These are phyloP conservation scores for Caenorhabditis drosophilae DNA, from an alignment of 2,888 invertebrate species.

Conservation along the genomic window DNA sequence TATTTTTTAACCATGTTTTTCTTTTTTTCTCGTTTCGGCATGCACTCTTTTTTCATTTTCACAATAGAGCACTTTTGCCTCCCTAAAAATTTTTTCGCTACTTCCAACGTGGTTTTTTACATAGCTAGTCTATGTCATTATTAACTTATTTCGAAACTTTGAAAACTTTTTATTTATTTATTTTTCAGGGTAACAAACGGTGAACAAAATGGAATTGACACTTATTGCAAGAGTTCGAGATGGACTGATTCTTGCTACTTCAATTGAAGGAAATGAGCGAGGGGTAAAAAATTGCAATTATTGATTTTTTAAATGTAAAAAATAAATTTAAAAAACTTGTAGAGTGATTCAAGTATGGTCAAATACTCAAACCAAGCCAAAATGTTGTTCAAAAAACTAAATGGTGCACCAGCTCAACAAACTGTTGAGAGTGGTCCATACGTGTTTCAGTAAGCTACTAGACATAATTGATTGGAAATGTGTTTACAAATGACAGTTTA, in stretches of 20 bases:
- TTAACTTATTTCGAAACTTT: background rate
- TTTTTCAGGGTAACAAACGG: too few relatives aligned
- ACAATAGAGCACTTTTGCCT: slow-evolving; percentile 18
- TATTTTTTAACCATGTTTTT: too few relatives aligned
- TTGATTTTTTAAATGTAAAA: background rate
- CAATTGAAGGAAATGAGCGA: slow-evolving; percentile 83
- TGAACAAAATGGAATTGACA: slow-evolving; percentile 86
- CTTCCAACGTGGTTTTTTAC: slow-evolving; percentile 24
- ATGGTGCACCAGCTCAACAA: slow-evolving; percentile 87
- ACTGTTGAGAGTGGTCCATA: slow-evolving; percentile 95
- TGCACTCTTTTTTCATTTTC: background rate
- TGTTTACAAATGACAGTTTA: too few relatives aligned
- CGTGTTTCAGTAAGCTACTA: slow-evolving; percentile 93
- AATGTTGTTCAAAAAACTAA: slow-evolving; percentile 92
- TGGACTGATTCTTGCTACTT: slow-evolving; percentile 91
- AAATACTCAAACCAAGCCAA: slow-evolving; percentile 99
- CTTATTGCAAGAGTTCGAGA: slow-evolving; percentile 95
- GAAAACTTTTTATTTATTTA: background rate
- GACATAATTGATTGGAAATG: too few relatives aligned
- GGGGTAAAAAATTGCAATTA: too few relatives aligned
- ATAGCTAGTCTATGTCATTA: background rate
- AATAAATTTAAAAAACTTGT: slow-evolving; percentile 59
- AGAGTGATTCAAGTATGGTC: slow-evolving; percentile 90
- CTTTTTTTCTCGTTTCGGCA: too few relatives aligned
- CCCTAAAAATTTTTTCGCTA: background rate